Conservation (phyloP, 2,888 invertebrate species). For the Barypeithes pellucidus region DNA sequence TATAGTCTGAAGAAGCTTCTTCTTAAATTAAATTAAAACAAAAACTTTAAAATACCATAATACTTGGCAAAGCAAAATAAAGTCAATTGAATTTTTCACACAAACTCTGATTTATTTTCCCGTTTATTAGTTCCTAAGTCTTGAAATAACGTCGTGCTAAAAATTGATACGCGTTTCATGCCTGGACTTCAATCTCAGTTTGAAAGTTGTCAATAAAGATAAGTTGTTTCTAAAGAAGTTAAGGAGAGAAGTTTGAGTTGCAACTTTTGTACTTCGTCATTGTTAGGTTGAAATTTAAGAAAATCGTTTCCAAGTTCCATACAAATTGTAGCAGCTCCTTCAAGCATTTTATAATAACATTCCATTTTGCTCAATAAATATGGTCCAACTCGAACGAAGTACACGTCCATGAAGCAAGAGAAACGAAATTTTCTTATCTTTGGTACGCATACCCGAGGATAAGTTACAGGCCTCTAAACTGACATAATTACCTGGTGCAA, state of each 20-base stretch:
- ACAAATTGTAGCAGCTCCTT: background rate
- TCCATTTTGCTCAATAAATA: too few species aligned
- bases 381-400: too few species aligned
- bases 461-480: too few species aligned
- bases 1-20: background rate
- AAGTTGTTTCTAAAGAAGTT: slow-evolving; percentile 26
- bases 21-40: slow-evolving; percentile 15
- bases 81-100: slow-evolving; percentile 17
- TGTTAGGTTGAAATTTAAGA: slow-evolving; percentile 17
- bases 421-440: too few species aligned
- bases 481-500: too few species aligned
- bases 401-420: too few species aligned
- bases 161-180: slow-evolving; percentile 43
- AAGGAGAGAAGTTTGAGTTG: background rate
- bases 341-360: too few species aligned
- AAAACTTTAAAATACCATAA: slow-evolving; percentile 7
- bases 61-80: background rate
- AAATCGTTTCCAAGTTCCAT: background rate
- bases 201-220: slow-evolving; percentile 40
- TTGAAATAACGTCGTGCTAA: slow-evolving; percentile 19
- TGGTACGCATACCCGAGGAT: too few species aligned
- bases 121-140: slow-evolving; percentile 27
- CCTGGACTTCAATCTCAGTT: slow-evolving; percentile 37
- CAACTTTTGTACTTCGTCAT: slow-evolving; percentile 17
- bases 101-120: slow-evolving; percentile 15